Conservation (phyloP, 2,888 invertebrate species). For the Muschampia plurimacula region DNA sequence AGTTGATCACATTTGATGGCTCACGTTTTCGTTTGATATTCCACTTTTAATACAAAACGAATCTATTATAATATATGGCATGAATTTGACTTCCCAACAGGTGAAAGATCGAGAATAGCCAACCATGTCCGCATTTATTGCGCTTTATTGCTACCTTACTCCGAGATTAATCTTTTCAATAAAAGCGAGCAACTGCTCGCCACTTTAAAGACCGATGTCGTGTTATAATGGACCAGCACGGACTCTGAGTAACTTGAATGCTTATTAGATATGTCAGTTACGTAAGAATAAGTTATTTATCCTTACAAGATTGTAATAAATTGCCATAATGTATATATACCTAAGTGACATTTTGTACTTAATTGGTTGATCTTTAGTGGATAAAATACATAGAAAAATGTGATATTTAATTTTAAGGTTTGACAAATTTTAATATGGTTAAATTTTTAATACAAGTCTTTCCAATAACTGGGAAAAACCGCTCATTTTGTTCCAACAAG, state of each 20-base stretch:
- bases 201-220: constrained; percentile 23
- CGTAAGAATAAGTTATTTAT: neutral
- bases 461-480: too few species aligned
- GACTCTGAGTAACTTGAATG: neutral
- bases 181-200: constrained; percentile 7
- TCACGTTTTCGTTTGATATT: too few species aligned
- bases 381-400: too few species aligned
- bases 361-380: neutral
- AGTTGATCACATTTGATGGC: too few species aligned
- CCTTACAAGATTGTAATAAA: neutral
- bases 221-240: neutral
- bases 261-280: constrained; percentile 23
- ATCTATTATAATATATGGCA: neutral
- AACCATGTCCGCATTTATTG: constrained; percentile 25
- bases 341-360: neutral
- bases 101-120: neutral
- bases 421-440: too few species aligned
- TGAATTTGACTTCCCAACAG: constrained; percentile 3
- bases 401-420: too few species aligned
- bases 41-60: too few species aligned
- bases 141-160: constrained; percentile 22
- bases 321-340: neutral
- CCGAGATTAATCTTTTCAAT: constrained; percentile 34
- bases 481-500: too few species aligned
- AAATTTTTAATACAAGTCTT: too few species aligned